These are phyloP conservation scores for Hoplodrina ambigua DNA, from an alignment of 2,888 invertebrate genomes.

Conservation along the genomic window DNA sequence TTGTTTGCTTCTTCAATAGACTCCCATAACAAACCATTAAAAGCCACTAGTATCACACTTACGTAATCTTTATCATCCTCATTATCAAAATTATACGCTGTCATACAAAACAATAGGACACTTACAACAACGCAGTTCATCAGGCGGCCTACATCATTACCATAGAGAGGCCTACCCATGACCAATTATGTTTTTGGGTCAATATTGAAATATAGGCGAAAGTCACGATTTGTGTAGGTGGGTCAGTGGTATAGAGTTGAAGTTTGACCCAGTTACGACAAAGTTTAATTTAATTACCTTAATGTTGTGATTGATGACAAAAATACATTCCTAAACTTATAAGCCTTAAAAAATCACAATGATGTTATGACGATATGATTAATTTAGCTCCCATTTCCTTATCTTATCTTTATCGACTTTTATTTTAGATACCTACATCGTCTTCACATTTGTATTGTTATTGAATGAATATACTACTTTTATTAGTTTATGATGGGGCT, in stretches of 20 bases:
- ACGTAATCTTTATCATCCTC: conserved; percentile 17
- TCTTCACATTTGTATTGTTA: no score
- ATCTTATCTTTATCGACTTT: no score
- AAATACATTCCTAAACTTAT: no score
- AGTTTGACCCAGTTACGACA: conserved; percentile 12
- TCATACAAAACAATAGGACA: conserved; percentile 54
- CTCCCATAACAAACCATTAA: conserved; percentile 2
- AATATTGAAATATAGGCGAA: conserved; percentile 60
- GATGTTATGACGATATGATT: no score
- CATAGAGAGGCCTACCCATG: conserved; percentile 45
- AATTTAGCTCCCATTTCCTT: no score
- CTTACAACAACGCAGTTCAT: conserved; percentile 50
- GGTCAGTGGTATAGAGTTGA: conserved; percentile 15
- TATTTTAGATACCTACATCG: no score
- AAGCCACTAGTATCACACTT: conserved; percentile 1
- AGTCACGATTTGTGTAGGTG: conserved; percentile 52
- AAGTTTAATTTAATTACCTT: conserved; percentile 21
- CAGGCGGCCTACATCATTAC: conserved; percentile 50
- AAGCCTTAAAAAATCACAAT: no score
- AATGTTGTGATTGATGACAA: background rate
- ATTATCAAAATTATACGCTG: conserved; percentile 29
- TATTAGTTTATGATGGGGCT: no score
- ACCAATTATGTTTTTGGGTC: conserved; percentile 62
- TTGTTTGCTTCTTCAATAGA: conserved; percentile 22
- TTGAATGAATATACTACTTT: no score